phyloP scores from a whole-genome alignment of 2,113 vertebrate genomes.

The Dromiciops gliroides region DNA sequence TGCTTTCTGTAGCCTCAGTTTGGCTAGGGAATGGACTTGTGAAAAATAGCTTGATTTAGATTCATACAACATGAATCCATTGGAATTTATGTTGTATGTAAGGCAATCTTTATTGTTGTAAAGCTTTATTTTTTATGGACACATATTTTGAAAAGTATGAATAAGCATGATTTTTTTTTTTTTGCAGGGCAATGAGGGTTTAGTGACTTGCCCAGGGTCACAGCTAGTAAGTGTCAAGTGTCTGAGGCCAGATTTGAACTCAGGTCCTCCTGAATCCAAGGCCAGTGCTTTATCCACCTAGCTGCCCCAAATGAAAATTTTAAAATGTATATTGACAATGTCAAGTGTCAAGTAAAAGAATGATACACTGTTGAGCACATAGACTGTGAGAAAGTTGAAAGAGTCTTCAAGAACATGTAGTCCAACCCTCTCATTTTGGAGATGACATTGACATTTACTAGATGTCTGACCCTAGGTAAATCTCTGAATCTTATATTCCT shows the following conservation, averaged over 20 bases:
- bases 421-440: background rate
- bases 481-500: background rate
- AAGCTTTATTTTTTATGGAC: conserved; percentile 81
- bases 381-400: background rate
- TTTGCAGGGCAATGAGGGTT: too few species aligned
- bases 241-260: too few species aligned
- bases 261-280: too few species aligned
- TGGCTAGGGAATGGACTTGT: conserved; percentile 67
- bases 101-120: conserved; percentile 80
- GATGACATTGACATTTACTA: background rate
- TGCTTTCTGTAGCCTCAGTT: conserved; percentile 23
- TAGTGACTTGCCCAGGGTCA: too few species aligned
- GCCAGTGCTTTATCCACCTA: too few species aligned
- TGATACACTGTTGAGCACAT: too few species aligned
- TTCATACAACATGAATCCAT: conserved; percentile 63
- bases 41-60: conserved; percentile 59
- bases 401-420: background rate
- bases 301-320: too few species aligned
- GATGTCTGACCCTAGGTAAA: background rate
- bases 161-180: conserved; percentile 79
- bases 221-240: too few species aligned
- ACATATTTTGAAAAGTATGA: conserved; percentile 81
- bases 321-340: conserved; percentile 45
- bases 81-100: conserved; percentile 78
- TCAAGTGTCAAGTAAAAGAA: background rate